Percentiles rank a stretch among this genome's conserved stretches.
Conservation (phyloP, 2,113 vertebrate genomes). For the Okapia johnstoni region DNA sequence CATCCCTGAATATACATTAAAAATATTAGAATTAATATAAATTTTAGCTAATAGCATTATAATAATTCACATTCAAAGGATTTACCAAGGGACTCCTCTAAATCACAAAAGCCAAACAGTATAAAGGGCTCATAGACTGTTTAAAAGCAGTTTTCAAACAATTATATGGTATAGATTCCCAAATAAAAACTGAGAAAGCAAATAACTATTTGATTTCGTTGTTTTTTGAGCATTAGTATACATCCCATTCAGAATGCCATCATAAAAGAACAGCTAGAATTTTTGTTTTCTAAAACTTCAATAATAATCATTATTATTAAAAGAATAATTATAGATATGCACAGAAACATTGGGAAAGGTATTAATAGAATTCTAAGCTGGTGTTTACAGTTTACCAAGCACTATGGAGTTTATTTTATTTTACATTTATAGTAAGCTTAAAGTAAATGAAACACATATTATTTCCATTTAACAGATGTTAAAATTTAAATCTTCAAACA, state of each 20-base stretch:
- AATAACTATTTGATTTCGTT: background rate
- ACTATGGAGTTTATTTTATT: background rate
- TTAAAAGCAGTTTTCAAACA: background rate
- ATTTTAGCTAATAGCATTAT: background rate
- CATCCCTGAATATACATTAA: background rate
- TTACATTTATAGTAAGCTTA: background rate
- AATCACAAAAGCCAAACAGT: background rate
- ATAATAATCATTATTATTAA: background rate
- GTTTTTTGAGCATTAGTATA: background rate
- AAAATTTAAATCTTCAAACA: background rate
- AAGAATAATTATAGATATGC: background rate
- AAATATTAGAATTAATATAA: conserved; percentile 53
- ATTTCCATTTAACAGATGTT: background rate
- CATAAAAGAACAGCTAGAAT: background rate
- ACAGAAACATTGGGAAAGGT: background rate
- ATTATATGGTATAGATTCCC: background rate
- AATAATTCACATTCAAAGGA: conserved; percentile 33
- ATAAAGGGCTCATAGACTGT: conserved; percentile 1
- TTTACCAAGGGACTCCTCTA: background rate
- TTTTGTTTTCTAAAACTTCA: background rate
- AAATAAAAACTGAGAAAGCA: background rate
- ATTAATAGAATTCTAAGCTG: background rate
- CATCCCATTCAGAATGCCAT: background rate
- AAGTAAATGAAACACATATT: background rate
- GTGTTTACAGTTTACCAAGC: background rate